Evolutionary conservation across 2,888 invertebrate genomes (phyloP).

Genomic region (Panorpa germanica): DNA sequence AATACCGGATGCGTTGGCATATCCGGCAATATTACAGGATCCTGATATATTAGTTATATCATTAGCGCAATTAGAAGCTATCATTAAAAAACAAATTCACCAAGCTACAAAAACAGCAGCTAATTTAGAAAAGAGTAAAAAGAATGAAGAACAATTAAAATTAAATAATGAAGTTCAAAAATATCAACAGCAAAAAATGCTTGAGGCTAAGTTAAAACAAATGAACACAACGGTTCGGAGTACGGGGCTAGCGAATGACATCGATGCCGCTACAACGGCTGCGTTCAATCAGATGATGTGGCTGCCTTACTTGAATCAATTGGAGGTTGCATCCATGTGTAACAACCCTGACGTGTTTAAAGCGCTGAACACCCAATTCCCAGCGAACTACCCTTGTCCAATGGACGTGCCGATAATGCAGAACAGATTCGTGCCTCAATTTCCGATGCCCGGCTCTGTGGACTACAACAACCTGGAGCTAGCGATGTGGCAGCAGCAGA

Average conservation of each 20-base stretch:
- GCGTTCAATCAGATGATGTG: constrained; percentile 56
- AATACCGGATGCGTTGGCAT: constrained; percentile 52
- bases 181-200: too few relatives aligned
- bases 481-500: constrained; percentile 48
- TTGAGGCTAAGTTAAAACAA: constrained; percentile 8
- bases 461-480: constrained; percentile 36
- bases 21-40: constrained; percentile 52
- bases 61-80: constrained; percentile 48
- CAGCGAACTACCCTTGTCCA: too few relatives aligned
- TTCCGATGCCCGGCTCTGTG: not conserved
- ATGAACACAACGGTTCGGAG: too few relatives aligned
- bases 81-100: constrained; percentile 33
- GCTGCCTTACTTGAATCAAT: constrained; percentile 46
- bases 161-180: constrained; percentile 12
- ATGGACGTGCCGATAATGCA: too few relatives aligned
- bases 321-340: constrained; percentile 35
- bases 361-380: too few relatives aligned
- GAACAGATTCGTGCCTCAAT: constrained; percentile 24
- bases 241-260: constrained; percentile 34
- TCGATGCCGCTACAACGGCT: constrained; percentile 48
- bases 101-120: constrained; percentile 18
- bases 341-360: constrained; percentile 31
- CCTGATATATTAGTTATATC: constrained; percentile 64
- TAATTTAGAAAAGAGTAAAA: constrained; percentile 16
- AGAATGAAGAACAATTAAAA: constrained; percentile 12